Evolutionary conservation across 2,797 vertebrate species (phyloP).

Genomic region (Tarsius wallacei): DNA sequence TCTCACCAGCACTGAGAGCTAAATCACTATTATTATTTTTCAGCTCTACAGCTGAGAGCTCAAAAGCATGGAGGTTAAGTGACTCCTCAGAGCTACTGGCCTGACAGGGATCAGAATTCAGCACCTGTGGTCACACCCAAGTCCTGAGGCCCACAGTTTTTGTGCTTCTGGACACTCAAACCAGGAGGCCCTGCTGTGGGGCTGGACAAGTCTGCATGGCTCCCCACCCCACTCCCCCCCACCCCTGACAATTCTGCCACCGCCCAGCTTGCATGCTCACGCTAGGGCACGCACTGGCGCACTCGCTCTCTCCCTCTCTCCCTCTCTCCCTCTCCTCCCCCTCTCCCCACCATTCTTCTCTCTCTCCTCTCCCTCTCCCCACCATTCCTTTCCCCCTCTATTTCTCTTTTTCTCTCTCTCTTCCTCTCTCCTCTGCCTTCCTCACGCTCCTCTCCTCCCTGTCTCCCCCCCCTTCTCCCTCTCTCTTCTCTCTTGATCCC

Average conservation of each 20-base stretch:
- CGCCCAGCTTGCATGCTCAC: background rate
- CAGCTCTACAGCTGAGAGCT: slow-evolving; percentile 27
- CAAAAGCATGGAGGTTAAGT: background rate
- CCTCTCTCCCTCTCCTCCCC: background rate
- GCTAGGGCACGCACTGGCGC: background rate
- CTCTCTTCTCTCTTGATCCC: background rate
- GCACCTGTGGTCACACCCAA: background rate
- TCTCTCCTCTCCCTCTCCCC: too few species aligned
- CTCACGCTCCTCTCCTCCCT: background rate
- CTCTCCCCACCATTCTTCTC: background rate
- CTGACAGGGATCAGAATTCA: background rate
- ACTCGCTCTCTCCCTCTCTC: too few species aligned
- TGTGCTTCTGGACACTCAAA: background rate
- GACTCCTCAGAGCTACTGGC: background rate
- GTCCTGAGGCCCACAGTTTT: too few species aligned
- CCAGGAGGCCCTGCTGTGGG: background rate
- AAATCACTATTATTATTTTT: slow-evolving; percentile 48
- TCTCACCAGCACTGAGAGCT: slow-evolving; percentile 6
- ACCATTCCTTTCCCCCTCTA: background rate
- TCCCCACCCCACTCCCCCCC: too few species aligned
- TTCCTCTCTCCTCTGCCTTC: too few species aligned
- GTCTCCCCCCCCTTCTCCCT: background rate
- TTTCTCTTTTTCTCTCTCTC: background rate
- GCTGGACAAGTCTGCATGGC: rapidly evolving
- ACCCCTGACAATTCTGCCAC: background rate